Conservation (phyloP, 2,888 invertebrate genomes). For the Pimpla rufipes region DNA sequence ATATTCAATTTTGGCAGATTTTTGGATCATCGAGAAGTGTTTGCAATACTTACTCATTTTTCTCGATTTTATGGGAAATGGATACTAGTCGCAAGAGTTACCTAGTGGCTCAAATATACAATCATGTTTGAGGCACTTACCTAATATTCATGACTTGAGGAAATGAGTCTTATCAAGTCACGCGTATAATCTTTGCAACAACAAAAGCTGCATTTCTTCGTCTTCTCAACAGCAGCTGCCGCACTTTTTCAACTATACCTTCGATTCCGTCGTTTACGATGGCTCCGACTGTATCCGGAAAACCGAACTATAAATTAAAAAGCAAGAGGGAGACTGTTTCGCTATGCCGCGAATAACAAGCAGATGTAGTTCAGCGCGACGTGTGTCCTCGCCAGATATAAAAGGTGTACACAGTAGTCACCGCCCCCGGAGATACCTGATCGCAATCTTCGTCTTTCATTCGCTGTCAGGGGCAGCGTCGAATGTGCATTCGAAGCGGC, state of each 20-base stretch:
- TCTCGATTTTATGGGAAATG: too few species aligned
- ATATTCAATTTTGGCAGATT: too few species aligned
- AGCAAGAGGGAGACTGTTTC: constrained; percentile 20
- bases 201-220: too few species aligned
- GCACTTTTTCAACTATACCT: neutral
- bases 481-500: constrained; percentile 9
- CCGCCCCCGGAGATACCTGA: constrained; percentile 52
- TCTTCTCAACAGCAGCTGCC: too few species aligned
- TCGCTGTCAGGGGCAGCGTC: constrained; percentile 24
- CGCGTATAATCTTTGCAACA: too few species aligned
- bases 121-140: too few species aligned
- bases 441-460: constrained; percentile 55
- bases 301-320: neutral
- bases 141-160: too few species aligned
- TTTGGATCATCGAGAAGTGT: too few species aligned
- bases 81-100: too few species aligned
- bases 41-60: too few species aligned
- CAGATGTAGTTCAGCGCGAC: constrained; percentile 43
- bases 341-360: constrained; percentile 21
- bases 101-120: too few species aligned
- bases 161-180: too few species aligned
- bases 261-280: constrained; percentile 6
- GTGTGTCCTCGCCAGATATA: constrained; percentile 45
- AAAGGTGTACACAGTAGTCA: constrained; percentile 53
- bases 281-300: neutral